phyloP scores from a whole-genome alignment of 30 jellyfish, hydroid and myxozoan genomes.

The Hydractinia echinata region DNA sequence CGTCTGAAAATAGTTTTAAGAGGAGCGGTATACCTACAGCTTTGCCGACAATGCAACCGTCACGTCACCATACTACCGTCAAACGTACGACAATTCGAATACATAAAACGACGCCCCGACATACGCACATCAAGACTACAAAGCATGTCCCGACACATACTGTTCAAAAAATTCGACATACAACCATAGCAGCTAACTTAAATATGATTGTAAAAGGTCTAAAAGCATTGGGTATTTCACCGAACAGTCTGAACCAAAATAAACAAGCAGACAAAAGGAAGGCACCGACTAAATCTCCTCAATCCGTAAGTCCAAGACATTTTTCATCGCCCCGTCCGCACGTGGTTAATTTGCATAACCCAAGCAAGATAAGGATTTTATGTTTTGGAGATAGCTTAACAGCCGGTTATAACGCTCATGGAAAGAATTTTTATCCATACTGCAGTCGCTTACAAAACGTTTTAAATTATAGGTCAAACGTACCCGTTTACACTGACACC shows the following conservation, averaged over 20 bases:
- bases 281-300: conserved; percentile 32
- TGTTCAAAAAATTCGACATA: conserved; percentile 21
- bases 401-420: conserved; percentile 93
- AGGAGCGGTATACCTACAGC: conserved; percentile 33
- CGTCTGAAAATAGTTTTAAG: conserved; percentile 10
- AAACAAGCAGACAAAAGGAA: background rate
- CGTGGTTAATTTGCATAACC: conserved; percentile 62
- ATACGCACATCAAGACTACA: conserved; percentile 23
- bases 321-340: conserved; percentile 51
- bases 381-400: conserved; percentile 98
- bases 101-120: conserved; percentile 26
- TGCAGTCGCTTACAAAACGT: conserved; percentile 55
- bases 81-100: conserved; percentile 19
- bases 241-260: conserved; percentile 21
- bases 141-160: conserved; percentile 44
- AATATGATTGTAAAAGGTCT: conserved; percentile 67
- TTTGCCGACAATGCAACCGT: conserved; percentile 6
- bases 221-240: conserved; percentile 63
- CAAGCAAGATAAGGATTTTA: conserved; percentile 48
- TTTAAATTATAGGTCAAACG: conserved; percentile 31
- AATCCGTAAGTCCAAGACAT: conserved; percentile 22
- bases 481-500: conserved; percentile 55
- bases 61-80: conserved; percentile 15
- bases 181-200: conserved; percentile 41
- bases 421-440: conserved; percentile 81